Evolutionary conservation across 2,888 invertebrate species (phyloP), one percentile per base, ranked within the genome.

Genomic region (Phoenoteleia sp.): DNA sequence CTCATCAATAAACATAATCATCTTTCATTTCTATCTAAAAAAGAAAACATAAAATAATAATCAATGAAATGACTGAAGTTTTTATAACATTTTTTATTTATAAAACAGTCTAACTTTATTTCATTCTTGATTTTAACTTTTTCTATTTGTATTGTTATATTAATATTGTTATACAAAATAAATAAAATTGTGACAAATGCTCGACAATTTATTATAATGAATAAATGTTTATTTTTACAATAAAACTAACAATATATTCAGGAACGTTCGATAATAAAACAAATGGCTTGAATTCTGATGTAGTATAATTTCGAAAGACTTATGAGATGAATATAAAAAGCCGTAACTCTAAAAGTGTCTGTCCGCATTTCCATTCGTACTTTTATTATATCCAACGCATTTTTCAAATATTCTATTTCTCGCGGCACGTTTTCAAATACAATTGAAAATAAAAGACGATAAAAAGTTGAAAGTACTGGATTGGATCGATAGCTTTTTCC

Each of bases 401-500:
- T 66, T 39, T 66, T 36, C 39, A 56, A 49, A 72, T 49, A 69
- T 79, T 79, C 56, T 33, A 79, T 79, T 74, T 69, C 45, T 36
- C 36, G 42, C 19, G 23, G 47, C 62, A 74, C 60, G 58, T 79
- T 75, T 80, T 75, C 49, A 79, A 64, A 74, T 64, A 56, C 54
- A 75, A 80, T 79, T 74, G 79, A 79, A 79, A 79, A 84, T 79
- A 79, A 76, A 81, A 67, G 54, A 62, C 56, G 60, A 80, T 64
- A 80, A 83, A 83, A 84, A 80, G 79, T 69, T 69, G 74, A 47
- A 80, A 75, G 67, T 69, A 64, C 60, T 45, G 49, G 60, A 83
- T 83, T 75, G 75, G 84, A 84, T 84, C 74, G 74, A 76, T 76
- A 76, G 75, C 39, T 76, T 76, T 81, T 82, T 71, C 54, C 62